Base-by-base conservation (phyloP, 2,113 vertebrate genomes). In the Lophochroa leadbeateri region DNA sequence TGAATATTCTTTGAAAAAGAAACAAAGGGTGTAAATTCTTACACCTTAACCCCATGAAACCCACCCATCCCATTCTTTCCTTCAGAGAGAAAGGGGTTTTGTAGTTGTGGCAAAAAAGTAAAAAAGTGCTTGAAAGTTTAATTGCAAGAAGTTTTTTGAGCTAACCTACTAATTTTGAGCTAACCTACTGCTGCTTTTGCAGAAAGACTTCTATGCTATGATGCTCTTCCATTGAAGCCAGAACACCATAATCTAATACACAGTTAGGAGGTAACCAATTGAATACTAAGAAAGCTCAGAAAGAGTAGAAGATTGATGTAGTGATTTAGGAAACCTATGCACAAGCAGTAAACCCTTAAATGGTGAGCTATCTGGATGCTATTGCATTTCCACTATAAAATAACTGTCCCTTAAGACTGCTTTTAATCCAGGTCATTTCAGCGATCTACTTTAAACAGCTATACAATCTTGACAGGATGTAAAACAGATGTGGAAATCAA, bases 361-460 rank as follows among this genome's bases (percentile, higher is more conserved):
- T 86, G 81, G 84, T 1, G 6, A 90, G 11, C 33, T 95, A 75
- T 90, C 23, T 69, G 70, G 29, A 90, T 71, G 16, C 17, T 50
- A 41, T 8, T 72, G 29, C 12, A 37, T 91, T 96, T 90, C 64
- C 58, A 47, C 24, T 87, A 31, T 79, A 90, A 91, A 69, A 11
- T 88, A 77, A 61, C 60, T 84, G n/a, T 79, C 77, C 70, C 60
- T 68, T 75, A 75, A 39, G 82, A 87, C 55, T 79, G 27, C 39
- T 84, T 94, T 89, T 90, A 93, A 89, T 93, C 33, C 82, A 96
- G 43, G 68, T 85, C 27, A 75, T 91, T 96, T 91, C 65, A 91
- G 52, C 0, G 1, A 87, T 95, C 65, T 87, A 39, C 39, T 93
- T 93, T 61, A 68, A 74, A 69, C 25, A 82, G 47, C 52, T 82